Evolutionary conservation across 2,113 vertebrate species (phyloP).

Genomic region (Anguilla rostrata): DNA sequence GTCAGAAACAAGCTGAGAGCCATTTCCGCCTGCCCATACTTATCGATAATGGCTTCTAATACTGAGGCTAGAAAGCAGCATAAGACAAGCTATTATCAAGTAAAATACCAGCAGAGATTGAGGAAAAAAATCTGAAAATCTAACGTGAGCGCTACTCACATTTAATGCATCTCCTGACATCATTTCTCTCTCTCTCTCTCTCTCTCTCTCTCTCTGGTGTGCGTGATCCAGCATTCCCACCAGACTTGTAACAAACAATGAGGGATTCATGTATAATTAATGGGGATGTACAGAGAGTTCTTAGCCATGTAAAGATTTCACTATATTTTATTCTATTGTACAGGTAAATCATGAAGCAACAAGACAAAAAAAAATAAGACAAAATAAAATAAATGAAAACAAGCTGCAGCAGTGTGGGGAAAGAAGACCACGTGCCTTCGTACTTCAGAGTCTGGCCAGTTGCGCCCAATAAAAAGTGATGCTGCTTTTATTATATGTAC

Average conservation of each 20-base stretch:
- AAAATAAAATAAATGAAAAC: too few relatives aligned
- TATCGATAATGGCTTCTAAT: too few relatives aligned
- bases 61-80: too few relatives aligned
- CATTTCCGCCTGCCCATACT: too few relatives aligned
- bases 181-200: neutral
- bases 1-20: too few relatives aligned
- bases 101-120: too few relatives aligned
- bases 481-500: slow-evolving; percentile 26
- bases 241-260: neutral
- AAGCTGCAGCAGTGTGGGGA: neutral
- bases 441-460: slow-evolving; percentile 2
- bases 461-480: neutral
- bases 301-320: neutral
- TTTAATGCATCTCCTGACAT: too few relatives aligned
- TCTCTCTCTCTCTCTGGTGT: neutral
- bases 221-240: neutral
- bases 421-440: neutral
- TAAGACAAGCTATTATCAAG: too few relatives aligned
- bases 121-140: too few relatives aligned
- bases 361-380: neutral
- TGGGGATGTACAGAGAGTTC: neutral
- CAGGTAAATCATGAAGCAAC: neutral
- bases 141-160: too few relatives aligned
- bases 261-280: neutral
- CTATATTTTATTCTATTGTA: neutral